phyloP scores from a whole-genome alignment of 2,797 vertebrate species.

The Prionace glauca region DNA sequence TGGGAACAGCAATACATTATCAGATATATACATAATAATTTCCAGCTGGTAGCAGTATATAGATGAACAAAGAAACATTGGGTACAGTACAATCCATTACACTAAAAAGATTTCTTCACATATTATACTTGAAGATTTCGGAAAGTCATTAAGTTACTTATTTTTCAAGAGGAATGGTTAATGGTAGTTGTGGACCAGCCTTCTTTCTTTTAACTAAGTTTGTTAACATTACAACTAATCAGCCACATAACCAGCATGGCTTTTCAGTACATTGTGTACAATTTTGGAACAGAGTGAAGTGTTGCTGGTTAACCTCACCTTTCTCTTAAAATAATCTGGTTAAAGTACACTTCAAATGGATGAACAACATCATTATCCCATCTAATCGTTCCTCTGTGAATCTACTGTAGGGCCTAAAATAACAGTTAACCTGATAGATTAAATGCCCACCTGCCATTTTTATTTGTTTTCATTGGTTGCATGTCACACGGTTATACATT shows the following conservation, averaged over 20 bases:
- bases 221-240: conserved; percentile 67
- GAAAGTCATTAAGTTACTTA: conserved; percentile 66
- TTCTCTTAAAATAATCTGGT: not conserved
- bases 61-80: conserved; percentile 53
- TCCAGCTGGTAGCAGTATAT: conserved; percentile 69
- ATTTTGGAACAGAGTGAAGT: not conserved
- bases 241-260: conserved; percentile 72
- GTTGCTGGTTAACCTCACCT: conserved; percentile 14
- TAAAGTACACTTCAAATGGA: not conserved
- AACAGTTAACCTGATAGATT: conserved; percentile 9
- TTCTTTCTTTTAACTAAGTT: conserved; percentile 55
- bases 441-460: not conserved
- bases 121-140: conserved; percentile 59
- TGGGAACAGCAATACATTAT: conserved; percentile 62
- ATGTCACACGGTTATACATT: not conserved
- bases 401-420: not conserved
- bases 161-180: conserved; percentile 57
- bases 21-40: conserved; percentile 69
- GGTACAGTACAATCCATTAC: conserved; percentile 64
- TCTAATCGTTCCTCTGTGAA: not conserved
- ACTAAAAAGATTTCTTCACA: conserved; percentile 60
- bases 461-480: not conserved
- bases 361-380: not conserved
- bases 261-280: conserved; percentile 38
- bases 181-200: conserved; percentile 64